phyloP scores from a whole-genome alignment of 2,113 vertebrate genomes.

The Chascanopsetta lugubris region DNA sequence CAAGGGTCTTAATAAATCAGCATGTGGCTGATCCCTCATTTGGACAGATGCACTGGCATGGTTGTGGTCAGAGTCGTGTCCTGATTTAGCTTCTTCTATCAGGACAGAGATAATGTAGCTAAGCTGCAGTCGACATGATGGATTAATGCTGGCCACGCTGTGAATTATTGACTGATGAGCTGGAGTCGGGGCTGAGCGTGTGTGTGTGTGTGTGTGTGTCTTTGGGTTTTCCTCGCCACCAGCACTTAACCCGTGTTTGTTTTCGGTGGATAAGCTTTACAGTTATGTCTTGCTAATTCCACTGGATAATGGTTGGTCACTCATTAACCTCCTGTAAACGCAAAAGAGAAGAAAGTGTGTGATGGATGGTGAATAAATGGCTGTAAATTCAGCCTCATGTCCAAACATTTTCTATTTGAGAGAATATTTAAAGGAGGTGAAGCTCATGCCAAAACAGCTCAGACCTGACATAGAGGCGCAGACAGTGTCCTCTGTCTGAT shows the following conservation, averaged over 20 bases:
- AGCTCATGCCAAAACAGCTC: constrained; percentile 46
- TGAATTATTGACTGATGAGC: constrained; percentile 25
- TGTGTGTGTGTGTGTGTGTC: constrained; percentile 2
- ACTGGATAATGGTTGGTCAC: too few relatives aligned
- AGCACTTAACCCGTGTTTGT: neutral
- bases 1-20: constrained; percentile 54
- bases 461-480: constrained; percentile 45
- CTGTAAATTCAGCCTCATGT: constrained; percentile 48
- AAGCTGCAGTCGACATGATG: constrained; percentile 28
- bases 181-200: neutral
- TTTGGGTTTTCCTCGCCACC: constrained; percentile 8
- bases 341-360: neutral
- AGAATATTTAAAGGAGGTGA: constrained; percentile 49
- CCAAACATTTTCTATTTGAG: constrained; percentile 73
- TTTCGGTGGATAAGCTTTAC: neutral
- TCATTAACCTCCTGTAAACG: too few relatives aligned
- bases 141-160: constrained; percentile 13
- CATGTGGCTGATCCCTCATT: constrained; percentile 54
- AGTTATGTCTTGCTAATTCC: neutral
- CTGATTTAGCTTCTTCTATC: constrained; percentile 46
- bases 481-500: constrained; percentile 5
- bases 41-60: constrained; percentile 54
- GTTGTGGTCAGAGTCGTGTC: constrained; percentile 45
- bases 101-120: neutral
- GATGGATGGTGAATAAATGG: constrained; percentile 55